These are phyloP conservation scores for Hycleus phaleratus DNA, from an alignment of 1,140 invertebrate species.

Conservation along the genomic window DNA sequence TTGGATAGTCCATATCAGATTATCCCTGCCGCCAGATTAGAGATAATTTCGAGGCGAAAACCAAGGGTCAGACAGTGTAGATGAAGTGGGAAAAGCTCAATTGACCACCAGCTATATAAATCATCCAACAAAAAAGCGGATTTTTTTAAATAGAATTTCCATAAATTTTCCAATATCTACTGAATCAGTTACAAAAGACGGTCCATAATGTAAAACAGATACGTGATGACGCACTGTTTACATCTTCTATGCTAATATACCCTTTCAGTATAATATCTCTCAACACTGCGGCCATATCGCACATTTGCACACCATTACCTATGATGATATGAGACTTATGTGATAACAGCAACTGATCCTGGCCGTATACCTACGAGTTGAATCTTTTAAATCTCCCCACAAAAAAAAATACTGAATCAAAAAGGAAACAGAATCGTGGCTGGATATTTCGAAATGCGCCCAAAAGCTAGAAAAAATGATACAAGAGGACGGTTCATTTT, in stretches of 20 bases:
- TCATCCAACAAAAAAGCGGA: constrained; percentile 2
- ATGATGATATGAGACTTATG: constrained; percentile 19
- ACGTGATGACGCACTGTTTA: constrained; percentile 16
- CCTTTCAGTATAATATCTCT: constrained; percentile 1
- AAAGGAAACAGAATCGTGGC: no score
- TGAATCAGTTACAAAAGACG: not conserved
- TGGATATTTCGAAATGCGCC: no score
- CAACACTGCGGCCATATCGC: constrained; percentile 16
- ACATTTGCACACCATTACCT: constrained; percentile 30
- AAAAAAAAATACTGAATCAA: no score
- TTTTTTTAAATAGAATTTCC: not conserved
- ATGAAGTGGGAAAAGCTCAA: constrained; percentile 13
- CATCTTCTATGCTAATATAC: constrained; percentile 18
- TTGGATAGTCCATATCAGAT: constrained; percentile 3
- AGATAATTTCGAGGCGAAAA: not conserved
- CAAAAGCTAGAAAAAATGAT: no score
- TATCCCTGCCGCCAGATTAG: constrained; percentile 4
- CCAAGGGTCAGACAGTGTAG: constrained; percentile 3
- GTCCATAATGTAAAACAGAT: constrained; percentile 2
- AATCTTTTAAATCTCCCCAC: no score
- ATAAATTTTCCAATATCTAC: no score
- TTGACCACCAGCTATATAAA: constrained; percentile 10
- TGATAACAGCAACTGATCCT: not conserved
- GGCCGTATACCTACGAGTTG: no score
- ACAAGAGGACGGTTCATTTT: no score